Evolutionary conservation across 2,888 invertebrate species (phyloP), one percentile per base, ranked within the genome.

Genomic region (Hirtodrosophila confusa): DNA sequence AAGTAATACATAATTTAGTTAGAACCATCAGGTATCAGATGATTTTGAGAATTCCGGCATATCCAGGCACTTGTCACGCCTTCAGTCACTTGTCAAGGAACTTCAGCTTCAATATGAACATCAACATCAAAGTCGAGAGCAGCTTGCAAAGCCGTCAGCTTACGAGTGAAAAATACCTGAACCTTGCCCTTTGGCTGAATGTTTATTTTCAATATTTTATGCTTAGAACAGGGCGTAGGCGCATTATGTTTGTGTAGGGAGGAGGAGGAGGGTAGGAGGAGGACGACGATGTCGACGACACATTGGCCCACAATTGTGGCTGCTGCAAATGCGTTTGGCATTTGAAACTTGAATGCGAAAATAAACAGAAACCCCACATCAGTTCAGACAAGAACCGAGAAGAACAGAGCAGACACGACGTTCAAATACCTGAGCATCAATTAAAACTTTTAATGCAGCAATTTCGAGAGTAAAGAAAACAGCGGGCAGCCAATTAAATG

Each of bases 401-500:
- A 23, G 35, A 29, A 36, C 11, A 29, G 11, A 11, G n/a, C 11
- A 41, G 17, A 33, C 39, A 27, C 27, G 33, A 29, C 17, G 39
- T 40, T 17, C 29, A 63, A 78, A 80, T 74, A 69, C 72, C 78
- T 78, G 51, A 43, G 51, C 50, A 57, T 67, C 82, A 87, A 84
- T 87, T 87, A 82, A 87, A 84, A 85, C 75, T 65, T 63, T 73
- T 56, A 54, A 68, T 76, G 85, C 71, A 49, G 57, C 75, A 70
- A 76, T 78, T 71, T 74, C 37, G 45, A 61, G 60, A 61, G 43
- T 45, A 62, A 67, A 43, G 64, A 64, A 85, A 87, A 82, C 85
- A 84, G 68, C 68, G 68, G 61, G 62, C 80, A 60, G 63, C 73
- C 74, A 86, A 86, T 84, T 86, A 80, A 84, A 84, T 78, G 87